phyloP scores from a whole-genome alignment of 2,888 invertebrate genomes.

The Furcula furcula region DNA sequence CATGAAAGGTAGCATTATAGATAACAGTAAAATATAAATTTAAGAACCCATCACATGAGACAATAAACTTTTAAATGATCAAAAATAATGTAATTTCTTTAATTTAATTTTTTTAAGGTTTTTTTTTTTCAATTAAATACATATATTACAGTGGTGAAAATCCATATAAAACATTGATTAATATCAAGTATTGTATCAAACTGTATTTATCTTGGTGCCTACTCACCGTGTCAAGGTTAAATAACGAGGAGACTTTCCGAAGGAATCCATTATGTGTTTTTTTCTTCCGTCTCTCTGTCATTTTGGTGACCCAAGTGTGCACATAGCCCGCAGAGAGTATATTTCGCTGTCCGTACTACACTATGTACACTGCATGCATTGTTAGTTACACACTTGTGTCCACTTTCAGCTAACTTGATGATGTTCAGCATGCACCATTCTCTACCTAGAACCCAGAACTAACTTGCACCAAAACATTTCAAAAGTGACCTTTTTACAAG shows the following conservation, averaged over 20 bases:
- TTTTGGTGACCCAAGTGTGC: conserved; percentile 69
- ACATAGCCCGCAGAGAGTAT: conserved; percentile 67
- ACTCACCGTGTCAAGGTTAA: conserved; percentile 93
- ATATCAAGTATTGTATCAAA: conserved; percentile 16
- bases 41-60: too few relatives aligned
- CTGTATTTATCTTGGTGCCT: conserved; percentile 40
- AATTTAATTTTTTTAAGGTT: too few relatives aligned
- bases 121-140: too few relatives aligned
- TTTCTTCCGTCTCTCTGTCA: conserved; percentile 82
- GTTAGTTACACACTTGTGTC: conserved; percentile 80
- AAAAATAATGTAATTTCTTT: too few relatives aligned
- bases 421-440: conserved; percentile 77
- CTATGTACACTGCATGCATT: conserved; percentile 82
- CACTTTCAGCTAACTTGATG: conserved; percentile 70
- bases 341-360: conserved; percentile 64
- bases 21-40: too few relatives aligned
- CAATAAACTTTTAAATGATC: too few relatives aligned
- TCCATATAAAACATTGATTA: conserved; percentile 16
- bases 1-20: too few relatives aligned
- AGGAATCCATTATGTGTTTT: conserved; percentile 87
- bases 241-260: conserved; percentile 93
- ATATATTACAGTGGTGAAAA: conserved; percentile 33
- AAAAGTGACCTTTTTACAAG: conserved; percentile 49
- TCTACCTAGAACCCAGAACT: conserved; percentile 80
- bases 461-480: conserved; percentile 76